Conservation (phyloP, 2,797 vertebrate genomes). For the Crenichthys baileyi region DNA sequence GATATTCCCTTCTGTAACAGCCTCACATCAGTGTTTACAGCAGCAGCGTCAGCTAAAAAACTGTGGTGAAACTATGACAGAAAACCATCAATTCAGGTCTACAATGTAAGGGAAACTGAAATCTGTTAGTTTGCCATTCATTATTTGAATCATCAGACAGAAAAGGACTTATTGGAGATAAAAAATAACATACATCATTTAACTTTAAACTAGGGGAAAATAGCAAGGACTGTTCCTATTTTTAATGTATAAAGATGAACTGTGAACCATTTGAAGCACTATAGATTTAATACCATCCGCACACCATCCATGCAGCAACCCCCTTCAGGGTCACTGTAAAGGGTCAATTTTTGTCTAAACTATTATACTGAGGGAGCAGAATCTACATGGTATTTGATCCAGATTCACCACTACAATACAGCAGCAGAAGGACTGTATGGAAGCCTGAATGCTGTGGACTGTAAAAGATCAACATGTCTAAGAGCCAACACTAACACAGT, state of each 20-base stretch:
- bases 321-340: background rate
- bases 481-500: background rate
- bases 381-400: background rate
- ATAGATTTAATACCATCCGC: background rate
- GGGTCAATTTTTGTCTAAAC: background rate
- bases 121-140: background rate
- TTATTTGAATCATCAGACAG: background rate
- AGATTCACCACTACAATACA: background rate
- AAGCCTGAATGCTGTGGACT: background rate
- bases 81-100: constrained; percentile 16
- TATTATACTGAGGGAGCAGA: background rate
- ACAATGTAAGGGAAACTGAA: background rate
- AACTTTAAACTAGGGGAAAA: background rate
- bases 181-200: background rate
- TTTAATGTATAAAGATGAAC: background rate
- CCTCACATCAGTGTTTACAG: constrained; percentile 55
- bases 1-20: constrained; percentile 57
- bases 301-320: background rate
- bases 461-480: background rate
- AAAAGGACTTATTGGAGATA: background rate
- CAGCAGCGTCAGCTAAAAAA: constrained; percentile 54
- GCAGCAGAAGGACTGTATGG: background rate
- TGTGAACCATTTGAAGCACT: too few relatives aligned
- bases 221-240: background rate
- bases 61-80: constrained; percentile 15